Evolutionary conservation across 2,888 invertebrate genomes (phyloP), one percentile per base, ranked within the genome.

Genomic region (Melinaea marsaeus): DNA sequence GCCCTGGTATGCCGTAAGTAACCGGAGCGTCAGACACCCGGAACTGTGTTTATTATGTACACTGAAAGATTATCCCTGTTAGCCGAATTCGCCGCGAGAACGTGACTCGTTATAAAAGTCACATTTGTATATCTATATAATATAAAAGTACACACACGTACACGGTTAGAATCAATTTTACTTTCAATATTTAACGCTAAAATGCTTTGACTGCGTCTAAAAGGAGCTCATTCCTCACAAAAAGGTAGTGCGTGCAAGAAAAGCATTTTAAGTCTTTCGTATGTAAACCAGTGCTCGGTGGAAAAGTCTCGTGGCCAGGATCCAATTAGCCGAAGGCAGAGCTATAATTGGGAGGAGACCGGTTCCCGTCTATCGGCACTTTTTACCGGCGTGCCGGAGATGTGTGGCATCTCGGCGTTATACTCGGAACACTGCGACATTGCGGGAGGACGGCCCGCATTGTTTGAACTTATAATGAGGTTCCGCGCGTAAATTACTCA

Each of bases 301-400:
- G 60, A 62, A 58, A 57, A 61, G 61, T 66, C 35, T 65, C 37
- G 64, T 65, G 67, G 60, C 66, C 69, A 71, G 61, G 71, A 64
- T 72, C 78, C 84, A 84, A 83, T 84, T 84, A 83, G 81, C 72
- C 68, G 64, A 62, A 66, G 75, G 72, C 76, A 75, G 74, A 72
- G 69, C 45, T 70, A 77, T 83, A 84, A 84, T 85, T 84, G 85
- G 83, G 78, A 72, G 74, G 70, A 68, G 79, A 85, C 84, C 83
- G 81, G 84, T 84, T 81, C 67, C 63, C 60, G 60, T 69, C 68
- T 67, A 61, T 66, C 66, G 66, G 61, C 63, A 62, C 68, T 75
- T 74, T 72, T 73, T 72, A 71, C 71, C 62, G 51, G 66, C 68
- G 62, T 59, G 69, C 67, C 63, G 58, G 63, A 69, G 68, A 70